phyloP scores from a whole-genome alignment of 92 coral and sea anemone species.

The Epizoanthus illoricatus region DNA sequence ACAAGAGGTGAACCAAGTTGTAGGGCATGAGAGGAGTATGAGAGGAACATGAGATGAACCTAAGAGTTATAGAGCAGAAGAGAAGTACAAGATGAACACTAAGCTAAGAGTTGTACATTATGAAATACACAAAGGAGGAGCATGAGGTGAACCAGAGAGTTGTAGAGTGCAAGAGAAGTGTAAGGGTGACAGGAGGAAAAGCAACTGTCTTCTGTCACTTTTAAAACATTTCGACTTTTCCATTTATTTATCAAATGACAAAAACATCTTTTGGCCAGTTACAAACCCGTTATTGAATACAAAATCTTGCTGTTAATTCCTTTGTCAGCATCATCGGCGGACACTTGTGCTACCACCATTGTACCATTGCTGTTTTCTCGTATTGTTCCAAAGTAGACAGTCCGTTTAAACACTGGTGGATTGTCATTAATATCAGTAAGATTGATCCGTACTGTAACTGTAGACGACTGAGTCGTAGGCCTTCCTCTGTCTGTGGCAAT shows the following conservation, averaged over 20 bases:
- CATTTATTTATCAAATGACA: no score
- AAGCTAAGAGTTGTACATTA: no score
- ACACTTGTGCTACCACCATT: slow-evolving; percentile 30
- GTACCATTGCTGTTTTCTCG: slow-evolving; percentile 39
- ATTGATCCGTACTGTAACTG: slow-evolving; percentile 47
- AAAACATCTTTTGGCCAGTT: no score
- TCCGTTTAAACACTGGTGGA: slow-evolving; percentile 53
- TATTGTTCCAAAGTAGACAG: slow-evolving; percentile 37
- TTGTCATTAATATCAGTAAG: slow-evolving; percentile 83
- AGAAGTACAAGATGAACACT: no score
- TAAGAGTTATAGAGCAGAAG: no score
- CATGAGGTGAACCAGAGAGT: no score
- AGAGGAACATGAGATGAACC: no score
- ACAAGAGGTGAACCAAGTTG: no score
- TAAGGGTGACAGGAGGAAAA: background rate
- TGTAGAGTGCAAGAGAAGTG: background rate
- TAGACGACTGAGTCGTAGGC: slow-evolving; percentile 47
- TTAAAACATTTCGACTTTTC: no score
- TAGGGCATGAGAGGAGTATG: no score
- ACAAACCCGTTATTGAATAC: slow-evolving; percentile 65
- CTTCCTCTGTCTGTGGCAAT: slow-evolving; percentile 59
- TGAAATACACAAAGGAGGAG: no score
- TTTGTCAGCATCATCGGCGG: slow-evolving; percentile 54
- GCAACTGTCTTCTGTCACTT: background rate
- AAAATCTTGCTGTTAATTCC: slow-evolving; percentile 48